Percentiles rank a stretch among this genome's conserved stretches.
Evolutionary conservation across 2,888 invertebrate genomes (phyloP).

Genomic region (Siphonodentalium dalli): DNA sequence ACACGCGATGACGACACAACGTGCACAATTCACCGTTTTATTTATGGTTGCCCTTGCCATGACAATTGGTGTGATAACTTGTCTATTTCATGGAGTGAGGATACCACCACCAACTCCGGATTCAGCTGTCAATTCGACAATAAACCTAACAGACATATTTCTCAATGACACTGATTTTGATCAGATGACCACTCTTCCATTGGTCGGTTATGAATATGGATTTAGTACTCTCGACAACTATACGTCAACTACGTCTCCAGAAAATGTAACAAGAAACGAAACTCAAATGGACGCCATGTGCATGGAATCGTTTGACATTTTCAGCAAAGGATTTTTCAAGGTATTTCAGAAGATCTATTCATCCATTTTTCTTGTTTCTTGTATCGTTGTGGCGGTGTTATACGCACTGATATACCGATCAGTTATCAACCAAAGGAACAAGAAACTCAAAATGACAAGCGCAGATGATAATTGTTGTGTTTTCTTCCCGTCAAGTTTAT

Average conservation of each 20-base stretch:
- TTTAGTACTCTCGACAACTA: too few relatives aligned
- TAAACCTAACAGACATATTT: too few relatives aligned
- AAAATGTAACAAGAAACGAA: neutral
- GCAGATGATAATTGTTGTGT: slow-evolving; percentile 34
- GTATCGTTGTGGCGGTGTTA: slow-evolving; percentile 57
- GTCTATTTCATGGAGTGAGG: slow-evolving; percentile 20
- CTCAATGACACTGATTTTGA: too few relatives aligned
- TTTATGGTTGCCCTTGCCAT: slow-evolving; percentile 14
- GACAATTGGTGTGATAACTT: slow-evolving; percentile 18
- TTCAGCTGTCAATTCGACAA: too few relatives aligned
- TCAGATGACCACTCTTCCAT: too few relatives aligned
- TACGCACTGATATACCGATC: slow-evolving; percentile 57
- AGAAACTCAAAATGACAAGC: slow-evolving; percentile 32
- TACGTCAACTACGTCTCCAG: too few relatives aligned
- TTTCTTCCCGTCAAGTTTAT: slow-evolving; percentile 28
- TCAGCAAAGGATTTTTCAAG: slow-evolving; percentile 30
- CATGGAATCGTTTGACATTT: neutral
- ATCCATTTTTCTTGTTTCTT: slow-evolving; percentile 54
- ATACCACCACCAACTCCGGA: too few relatives aligned
- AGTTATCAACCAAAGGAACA: slow-evolving; percentile 32
- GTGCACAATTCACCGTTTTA: slow-evolving; percentile 25
- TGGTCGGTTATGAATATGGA: too few relatives aligned
- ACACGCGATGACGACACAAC: slow-evolving; percentile 41
- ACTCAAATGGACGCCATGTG: neutral
- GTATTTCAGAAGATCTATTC: slow-evolving; percentile 54